Percentiles rank a stretch among this genome's conserved stretches.
Conservation (phyloP, 2,113 vertebrate species). For the Pogonocichla stellata region DNA sequence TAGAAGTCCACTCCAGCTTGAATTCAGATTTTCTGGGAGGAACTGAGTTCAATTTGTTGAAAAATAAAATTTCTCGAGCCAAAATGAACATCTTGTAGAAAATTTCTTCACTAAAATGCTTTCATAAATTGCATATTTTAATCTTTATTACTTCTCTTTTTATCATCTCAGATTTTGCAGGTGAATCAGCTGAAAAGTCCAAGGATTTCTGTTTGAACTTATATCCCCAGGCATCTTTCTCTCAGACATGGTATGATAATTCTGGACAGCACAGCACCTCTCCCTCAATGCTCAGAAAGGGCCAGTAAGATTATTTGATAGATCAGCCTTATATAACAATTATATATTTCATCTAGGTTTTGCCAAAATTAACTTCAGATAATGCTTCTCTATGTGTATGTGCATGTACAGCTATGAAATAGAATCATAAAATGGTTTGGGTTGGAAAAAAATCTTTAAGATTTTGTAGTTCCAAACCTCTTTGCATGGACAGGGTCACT, state of each 20-base stretch:
- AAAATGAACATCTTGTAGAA: not conserved
- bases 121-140: not conserved
- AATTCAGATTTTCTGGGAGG: not conserved
- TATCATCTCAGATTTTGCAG: not conserved
- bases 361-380: not conserved
- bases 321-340: not conserved
- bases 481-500: not conserved
- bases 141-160: not conserved
- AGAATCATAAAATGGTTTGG: not conserved
- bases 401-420: not conserved
- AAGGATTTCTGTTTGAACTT: not conserved
- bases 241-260: rapidly evolving
- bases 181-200: not conserved
- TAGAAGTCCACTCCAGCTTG: not conserved
- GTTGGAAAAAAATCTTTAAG: not conserved
- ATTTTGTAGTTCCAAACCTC: not conserved
- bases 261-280: not conserved
- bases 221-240: not conserved
- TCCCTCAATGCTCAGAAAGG: not conserved
- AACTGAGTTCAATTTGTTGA: not conserved
- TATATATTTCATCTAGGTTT: not conserved
- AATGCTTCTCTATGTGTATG: not conserved
- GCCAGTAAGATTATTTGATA: not conserved
- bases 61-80: not conserved
- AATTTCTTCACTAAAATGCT: not conserved